These are phyloP conservation scores for Pampusana beccarii DNA, from an alignment of 2,113 vertebrate species.

Conservation along the genomic window DNA sequence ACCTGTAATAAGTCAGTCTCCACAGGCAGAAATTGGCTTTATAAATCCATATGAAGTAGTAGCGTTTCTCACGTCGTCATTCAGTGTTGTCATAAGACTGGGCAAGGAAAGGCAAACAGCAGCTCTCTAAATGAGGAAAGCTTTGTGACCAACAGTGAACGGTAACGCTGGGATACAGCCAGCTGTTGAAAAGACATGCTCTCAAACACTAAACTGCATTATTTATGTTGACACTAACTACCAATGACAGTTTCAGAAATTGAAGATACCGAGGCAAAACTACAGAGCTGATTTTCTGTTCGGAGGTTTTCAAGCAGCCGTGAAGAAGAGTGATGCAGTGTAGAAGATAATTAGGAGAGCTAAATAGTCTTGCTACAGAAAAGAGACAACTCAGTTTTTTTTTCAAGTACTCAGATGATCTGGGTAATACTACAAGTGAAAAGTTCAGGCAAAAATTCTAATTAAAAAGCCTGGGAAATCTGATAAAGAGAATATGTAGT, in stretches of 20 bases:
- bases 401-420: background rate
- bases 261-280: background rate
- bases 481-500: background rate
- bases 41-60: background rate
- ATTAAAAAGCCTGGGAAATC: background rate
- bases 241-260: background rate
- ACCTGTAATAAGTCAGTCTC: slow-evolving; percentile 3
- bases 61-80: background rate
- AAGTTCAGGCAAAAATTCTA: background rate
- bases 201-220: background rate
- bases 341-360: background rate
- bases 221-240: background rate
- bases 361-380: background rate
- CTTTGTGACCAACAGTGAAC: background rate
- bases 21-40: background rate
- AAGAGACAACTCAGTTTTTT: background rate
- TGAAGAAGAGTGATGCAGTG: background rate
- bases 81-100: background rate
- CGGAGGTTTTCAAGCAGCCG: background rate
- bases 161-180: background rate
- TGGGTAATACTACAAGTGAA: background rate
- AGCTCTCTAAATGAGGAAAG: background rate
- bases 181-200: background rate
- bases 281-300: background rate
- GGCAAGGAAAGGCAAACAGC: background rate